Evolutionary conservation across 2,797 vertebrate genomes (phyloP).

Genomic region (Argyrosomus regius): DNA sequence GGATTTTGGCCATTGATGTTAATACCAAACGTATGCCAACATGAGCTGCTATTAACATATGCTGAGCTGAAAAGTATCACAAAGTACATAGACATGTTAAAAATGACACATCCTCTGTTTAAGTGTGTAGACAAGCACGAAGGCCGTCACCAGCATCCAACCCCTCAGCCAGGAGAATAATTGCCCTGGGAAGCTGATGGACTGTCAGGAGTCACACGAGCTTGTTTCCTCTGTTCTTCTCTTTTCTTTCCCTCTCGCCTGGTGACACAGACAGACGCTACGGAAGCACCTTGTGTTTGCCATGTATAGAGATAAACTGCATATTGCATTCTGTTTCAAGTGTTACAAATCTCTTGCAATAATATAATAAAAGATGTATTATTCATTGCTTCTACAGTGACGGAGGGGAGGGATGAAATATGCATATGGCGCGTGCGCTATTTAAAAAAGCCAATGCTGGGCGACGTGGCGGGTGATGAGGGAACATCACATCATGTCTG

Average conservation of each 20-base stretch:
- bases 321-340: constrained; percentile 85
- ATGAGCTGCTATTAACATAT: constrained; percentile 32
- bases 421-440: constrained; percentile 60
- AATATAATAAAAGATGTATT: constrained; percentile 85
- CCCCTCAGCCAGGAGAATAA: constrained; percentile 69
- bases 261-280: constrained; percentile 73
- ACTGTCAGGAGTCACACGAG: constrained; percentile 76
- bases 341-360: constrained; percentile 85
- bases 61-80: constrained; percentile 45
- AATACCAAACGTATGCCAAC: constrained; percentile 35
- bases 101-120: constrained; percentile 64
- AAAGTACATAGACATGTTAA: constrained; percentile 50
- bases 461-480: constrained; percentile 63
- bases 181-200: constrained; percentile 75
- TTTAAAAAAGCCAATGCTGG: constrained; percentile 59
- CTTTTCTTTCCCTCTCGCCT: constrained; percentile 57
- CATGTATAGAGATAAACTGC: constrained; percentile 77
- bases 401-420: constrained; percentile 66
- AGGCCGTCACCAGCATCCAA: constrained; percentile 61
- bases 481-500: constrained; percentile 62
- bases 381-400: constrained; percentile 77
- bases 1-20: constrained; percentile 42
- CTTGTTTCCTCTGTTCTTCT: constrained; percentile 76
- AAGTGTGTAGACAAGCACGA: constrained; percentile 50
- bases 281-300: constrained; percentile 74